Conservation (phyloP, 2,113 vertebrate genomes). For the Puntigrus tetrazona region DNA sequence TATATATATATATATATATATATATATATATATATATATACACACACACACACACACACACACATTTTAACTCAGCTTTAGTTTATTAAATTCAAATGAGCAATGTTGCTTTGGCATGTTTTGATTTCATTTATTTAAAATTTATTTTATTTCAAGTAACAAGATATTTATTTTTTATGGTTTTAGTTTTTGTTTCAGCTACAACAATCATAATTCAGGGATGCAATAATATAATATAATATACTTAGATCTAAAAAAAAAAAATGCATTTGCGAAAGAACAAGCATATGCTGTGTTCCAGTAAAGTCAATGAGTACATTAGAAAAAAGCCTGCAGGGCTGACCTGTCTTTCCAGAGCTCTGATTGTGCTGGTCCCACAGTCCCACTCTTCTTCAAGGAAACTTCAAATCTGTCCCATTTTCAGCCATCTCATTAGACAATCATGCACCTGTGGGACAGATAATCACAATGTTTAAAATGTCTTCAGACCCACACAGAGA, state of each 20-base stretch:
- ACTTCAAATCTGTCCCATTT: conserved; percentile 31
- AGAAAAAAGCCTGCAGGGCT: conserved; percentile 13
- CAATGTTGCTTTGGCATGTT: no score
- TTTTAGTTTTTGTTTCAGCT: background rate
- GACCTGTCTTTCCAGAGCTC: conserved; percentile 12
- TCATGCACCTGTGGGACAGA: conserved; percentile 3
- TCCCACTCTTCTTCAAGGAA: conserved; percentile 12
- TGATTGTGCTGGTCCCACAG: background rate
- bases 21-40: no score
- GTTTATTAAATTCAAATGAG: background rate
- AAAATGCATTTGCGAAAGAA: background rate
- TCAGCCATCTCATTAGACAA: conserved; percentile 15
- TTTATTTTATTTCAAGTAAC: no score
- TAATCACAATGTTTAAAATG: conserved; percentile 1
- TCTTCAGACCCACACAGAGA: background rate
- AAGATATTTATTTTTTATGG: background rate
- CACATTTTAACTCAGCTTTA: no score
- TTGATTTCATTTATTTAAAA: background rate
- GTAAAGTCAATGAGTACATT: background rate
- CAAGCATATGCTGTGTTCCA: background rate
- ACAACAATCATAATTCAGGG: background rate
- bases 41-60: no score
- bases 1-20: no score
- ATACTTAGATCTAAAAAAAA: background rate
- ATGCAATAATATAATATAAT: background rate